These are phyloP conservation scores for Heptranchias perlo DNA, from an alignment of 2,113 vertebrate species.

Conservation along the genomic window DNA sequence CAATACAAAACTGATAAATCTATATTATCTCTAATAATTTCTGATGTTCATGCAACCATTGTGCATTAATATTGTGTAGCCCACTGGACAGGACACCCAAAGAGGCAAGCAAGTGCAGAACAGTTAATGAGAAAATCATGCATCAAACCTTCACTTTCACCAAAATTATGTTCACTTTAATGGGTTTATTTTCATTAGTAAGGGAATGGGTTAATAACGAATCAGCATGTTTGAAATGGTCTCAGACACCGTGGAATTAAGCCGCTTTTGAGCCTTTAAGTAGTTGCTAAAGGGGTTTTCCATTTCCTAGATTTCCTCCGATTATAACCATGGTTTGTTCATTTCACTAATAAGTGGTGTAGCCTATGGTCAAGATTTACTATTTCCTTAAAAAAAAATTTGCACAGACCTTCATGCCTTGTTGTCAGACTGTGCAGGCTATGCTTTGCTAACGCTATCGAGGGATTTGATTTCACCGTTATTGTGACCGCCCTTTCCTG, in stretches of 20 bases:
- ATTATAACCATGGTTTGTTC: slow-evolving; percentile 25
- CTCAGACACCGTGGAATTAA: slow-evolving; percentile 21
- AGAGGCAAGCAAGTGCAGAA: not conserved
- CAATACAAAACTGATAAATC: not conserved
- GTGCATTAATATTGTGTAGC: not conserved
- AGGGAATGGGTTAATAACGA: slow-evolving; percentile 10
- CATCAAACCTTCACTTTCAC: not conserved
- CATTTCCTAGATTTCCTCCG: not conserved
- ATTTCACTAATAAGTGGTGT: slow-evolving; percentile 24
- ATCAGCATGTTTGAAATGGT: not conserved
- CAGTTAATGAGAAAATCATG: not conserved
- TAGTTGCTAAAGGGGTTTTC: slow-evolving; percentile 16
- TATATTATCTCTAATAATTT: not conserved
- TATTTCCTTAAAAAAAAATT: not conserved
- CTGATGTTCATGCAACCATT: not conserved
- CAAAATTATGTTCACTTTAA: not conserved
- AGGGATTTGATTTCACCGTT: not conserved
- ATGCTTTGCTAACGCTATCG: slow-evolving; percentile 2
- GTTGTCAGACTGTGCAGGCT: slow-evolving; percentile 11
- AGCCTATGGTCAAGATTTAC: slow-evolving; percentile 34
- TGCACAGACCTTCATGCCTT: slow-evolving; percentile 9
- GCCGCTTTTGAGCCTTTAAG: slow-evolving; percentile 10
- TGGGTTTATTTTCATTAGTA: slow-evolving; percentile 8
- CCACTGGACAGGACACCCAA: not conserved
- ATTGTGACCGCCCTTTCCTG: not conserved